phyloP scores from a whole-genome alignment of 2,888 invertebrate species.

The Plebejus argus region DNA sequence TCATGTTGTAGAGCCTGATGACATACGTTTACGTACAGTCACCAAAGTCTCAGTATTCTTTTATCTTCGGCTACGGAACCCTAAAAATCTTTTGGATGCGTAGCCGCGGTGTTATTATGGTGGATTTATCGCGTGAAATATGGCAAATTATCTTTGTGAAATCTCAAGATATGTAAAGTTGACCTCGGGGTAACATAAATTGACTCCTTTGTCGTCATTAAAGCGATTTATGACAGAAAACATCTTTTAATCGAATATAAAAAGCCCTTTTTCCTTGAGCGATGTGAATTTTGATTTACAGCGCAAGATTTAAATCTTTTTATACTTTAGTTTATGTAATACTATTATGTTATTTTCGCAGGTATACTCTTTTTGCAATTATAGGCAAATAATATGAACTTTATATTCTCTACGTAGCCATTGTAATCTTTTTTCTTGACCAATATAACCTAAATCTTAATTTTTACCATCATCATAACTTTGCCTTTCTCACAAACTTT shows the following conservation, averaged over 20 bases:
- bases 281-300: slow-evolving; percentile 10
- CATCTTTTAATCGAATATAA: slow-evolving; percentile 31
- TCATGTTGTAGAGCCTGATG: no score
- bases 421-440: no score
- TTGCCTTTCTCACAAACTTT: no score
- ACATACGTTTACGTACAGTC: no score
- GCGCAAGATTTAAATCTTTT: background rate
- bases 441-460: no score
- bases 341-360: no score
- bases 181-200: slow-evolving; percentile 58
- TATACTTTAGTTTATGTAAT: background rate
- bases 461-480: no score
- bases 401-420: no score
- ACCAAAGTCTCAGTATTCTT: background rate
- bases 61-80: slow-evolving; percentile 42
- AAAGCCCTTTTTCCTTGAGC: slow-evolving; percentile 16
- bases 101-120: slow-evolving; percentile 55
- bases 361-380: no score
- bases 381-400: no score
- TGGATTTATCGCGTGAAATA: slow-evolving; percentile 54
- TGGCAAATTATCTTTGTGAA: slow-evolving; percentile 54
- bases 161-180: slow-evolving; percentile 58
- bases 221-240: slow-evolving; percentile 36
- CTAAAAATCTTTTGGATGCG: slow-evolving; percentile 45
- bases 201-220: slow-evolving; percentile 55